These are phyloP conservation scores for Seladonia tumulorum DNA, from an alignment of 2,888 invertebrate species.

Conservation along the genomic window DNA sequence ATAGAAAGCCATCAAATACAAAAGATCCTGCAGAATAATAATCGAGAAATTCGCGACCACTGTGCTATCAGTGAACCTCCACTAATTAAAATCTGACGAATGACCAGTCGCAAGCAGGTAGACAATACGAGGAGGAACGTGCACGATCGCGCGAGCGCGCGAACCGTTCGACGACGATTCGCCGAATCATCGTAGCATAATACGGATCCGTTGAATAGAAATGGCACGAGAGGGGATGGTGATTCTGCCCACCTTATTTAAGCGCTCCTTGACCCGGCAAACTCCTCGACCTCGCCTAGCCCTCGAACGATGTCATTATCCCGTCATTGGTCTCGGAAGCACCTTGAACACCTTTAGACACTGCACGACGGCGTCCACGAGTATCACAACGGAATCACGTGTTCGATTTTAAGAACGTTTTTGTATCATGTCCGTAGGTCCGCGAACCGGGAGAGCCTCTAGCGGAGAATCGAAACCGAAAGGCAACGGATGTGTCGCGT, in stretches of 20 bases:
- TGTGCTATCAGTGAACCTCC: not conserved
- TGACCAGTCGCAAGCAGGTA: not conserved
- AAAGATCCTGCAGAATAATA: not conserved
- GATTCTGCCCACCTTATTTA: conserved; percentile 35
- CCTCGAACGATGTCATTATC: conserved; percentile 38
- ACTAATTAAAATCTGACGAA: not conserved
- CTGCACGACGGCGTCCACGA: conserved; percentile 60
- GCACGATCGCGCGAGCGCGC: not conserved
- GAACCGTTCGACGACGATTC: not conserved
- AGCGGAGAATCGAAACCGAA: not conserved
- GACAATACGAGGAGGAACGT: not conserved
- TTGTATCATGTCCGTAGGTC: conserved; percentile 35
- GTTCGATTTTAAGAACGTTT: conserved; percentile 26
- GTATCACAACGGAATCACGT: conserved; percentile 56
- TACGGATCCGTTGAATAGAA: not conserved
- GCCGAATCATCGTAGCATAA: not conserved
- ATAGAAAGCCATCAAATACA: not conserved
- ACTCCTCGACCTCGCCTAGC: conserved; percentile 27
- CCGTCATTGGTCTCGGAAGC: conserved; percentile 39
- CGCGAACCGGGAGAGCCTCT: not conserved
- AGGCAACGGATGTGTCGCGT: not conserved
- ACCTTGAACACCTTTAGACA: conserved; percentile 66
- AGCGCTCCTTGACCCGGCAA: conserved; percentile 28
- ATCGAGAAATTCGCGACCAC: not conserved
- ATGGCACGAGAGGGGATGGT: too few species aligned